Evolutionary conservation across 2,797 vertebrate species (phyloP).

Genomic region (Cheirogaleus major): DNA sequence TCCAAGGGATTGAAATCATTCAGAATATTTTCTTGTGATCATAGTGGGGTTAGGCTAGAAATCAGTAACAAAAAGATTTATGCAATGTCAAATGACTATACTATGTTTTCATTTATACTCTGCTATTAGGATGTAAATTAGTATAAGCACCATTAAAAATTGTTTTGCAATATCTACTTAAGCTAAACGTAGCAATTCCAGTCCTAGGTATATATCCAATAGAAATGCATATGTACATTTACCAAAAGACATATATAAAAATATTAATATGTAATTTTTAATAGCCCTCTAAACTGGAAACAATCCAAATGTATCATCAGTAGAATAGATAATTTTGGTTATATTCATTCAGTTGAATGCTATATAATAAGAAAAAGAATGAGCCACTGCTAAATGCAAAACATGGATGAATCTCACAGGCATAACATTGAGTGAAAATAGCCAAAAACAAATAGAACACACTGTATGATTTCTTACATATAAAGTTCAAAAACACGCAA

Average conservation of each 20-base stretch:
- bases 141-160: not conserved
- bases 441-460: not conserved
- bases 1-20: slow-evolving; percentile 19
- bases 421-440: not conserved
- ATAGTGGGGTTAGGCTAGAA: not conserved
- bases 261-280: not conserved
- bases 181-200: not conserved
- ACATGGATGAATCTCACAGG: not conserved
- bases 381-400: not conserved
- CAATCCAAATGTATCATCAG: not conserved
- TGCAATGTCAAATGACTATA: not conserved
- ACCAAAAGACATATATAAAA: not conserved
- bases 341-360: not conserved
- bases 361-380: not conserved
- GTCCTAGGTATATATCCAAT: not conserved
- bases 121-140: not conserved
- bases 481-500: not conserved
- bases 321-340: slow-evolving; percentile 13
- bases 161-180: not conserved
- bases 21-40: not conserved
- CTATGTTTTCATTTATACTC: not conserved
- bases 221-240: slow-evolving; percentile 10
- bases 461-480: not conserved
- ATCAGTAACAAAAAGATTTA: not conserved
- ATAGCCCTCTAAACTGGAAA: not conserved